Conservation (phyloP, 2,888 invertebrate genomes). For the Hypomecis atomaria region DNA sequence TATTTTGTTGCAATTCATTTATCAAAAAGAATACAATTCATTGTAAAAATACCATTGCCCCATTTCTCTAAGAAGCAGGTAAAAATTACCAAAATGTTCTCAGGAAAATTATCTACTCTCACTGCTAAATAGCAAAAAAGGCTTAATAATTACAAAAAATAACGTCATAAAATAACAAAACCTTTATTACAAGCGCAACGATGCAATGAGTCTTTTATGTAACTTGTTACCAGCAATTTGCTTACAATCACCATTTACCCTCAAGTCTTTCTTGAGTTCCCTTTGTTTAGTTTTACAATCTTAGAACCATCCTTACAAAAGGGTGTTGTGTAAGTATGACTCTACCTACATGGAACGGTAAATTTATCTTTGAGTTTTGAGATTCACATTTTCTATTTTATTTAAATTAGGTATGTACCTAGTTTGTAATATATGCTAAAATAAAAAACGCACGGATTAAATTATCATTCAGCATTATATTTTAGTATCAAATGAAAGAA, state of each 20-base stretch:
- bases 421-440: too few relatives aligned
- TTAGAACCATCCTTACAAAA: background rate
- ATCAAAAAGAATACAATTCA: too few relatives aligned
- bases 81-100: too few relatives aligned
- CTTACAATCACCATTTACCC: slow-evolving; percentile 28
- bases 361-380: slow-evolving; percentile 13
- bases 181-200: slow-evolving; percentile 7
- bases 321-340: slow-evolving; percentile 6
- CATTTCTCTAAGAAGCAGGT: too few relatives aligned
- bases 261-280: slow-evolving; percentile 20
- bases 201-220: slow-evolving; percentile 3
- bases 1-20: too few relatives aligned
- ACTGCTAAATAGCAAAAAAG: background rate
- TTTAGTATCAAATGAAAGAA: too few relatives aligned
- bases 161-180: slow-evolving; percentile 1
- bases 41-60: too few relatives aligned
- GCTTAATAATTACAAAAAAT: background rate
- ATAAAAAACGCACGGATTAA: too few relatives aligned
- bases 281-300: slow-evolving; percentile 30
- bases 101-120: background rate
- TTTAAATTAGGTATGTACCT: too few relatives aligned
- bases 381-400: background rate
- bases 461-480: too few relatives aligned
- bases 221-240: slow-evolving; percentile 33
- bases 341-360: slow-evolving; percentile 16